A percentile compares a stretch with the other conserved stretches of the same genome.
These are phyloP conservation scores for Peucedramus taeniatus DNA, from an alignment of 2,113 vertebrate species.

Conservation along the genomic window DNA sequence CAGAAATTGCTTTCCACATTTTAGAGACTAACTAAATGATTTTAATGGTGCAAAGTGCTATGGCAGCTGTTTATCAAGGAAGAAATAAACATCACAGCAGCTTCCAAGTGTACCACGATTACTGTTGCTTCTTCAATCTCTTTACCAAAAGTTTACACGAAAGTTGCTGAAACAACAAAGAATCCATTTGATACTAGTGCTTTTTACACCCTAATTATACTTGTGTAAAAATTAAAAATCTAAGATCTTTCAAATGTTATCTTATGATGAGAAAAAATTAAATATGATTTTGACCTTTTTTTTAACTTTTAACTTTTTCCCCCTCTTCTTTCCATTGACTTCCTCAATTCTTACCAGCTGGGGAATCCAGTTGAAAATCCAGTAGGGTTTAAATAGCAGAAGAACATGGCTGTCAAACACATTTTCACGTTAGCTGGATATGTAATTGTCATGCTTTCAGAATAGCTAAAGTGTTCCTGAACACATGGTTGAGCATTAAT, in stretches of 20 bases:
- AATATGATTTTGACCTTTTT: neutral
- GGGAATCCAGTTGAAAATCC: neutral
- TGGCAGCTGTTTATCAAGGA: conserved; percentile 24
- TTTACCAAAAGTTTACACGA: neutral
- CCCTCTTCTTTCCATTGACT: neutral
- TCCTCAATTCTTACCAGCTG: neutral
- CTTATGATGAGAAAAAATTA: neutral
- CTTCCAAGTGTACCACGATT: neutral
- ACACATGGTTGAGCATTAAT: neutral
- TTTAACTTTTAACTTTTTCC: neutral
- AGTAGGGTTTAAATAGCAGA: neutral
- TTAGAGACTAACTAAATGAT: neutral
- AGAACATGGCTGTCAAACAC: neutral
- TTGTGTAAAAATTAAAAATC: neutral
- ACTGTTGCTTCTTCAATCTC: neutral
- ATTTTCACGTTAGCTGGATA: neutral
- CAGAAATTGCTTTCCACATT: neutral
- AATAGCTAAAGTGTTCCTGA: neutral
- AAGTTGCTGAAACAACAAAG: neutral
- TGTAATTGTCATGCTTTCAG: neutral
- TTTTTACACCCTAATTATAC: neutral
- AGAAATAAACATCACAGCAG: neutral
- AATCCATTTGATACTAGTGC: neutral
- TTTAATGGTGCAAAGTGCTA: neutral
- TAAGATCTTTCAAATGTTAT: neutral